Base-by-base conservation (phyloP, 2,113 vertebrate species). In the Phoxinus phoxinus region DNA sequence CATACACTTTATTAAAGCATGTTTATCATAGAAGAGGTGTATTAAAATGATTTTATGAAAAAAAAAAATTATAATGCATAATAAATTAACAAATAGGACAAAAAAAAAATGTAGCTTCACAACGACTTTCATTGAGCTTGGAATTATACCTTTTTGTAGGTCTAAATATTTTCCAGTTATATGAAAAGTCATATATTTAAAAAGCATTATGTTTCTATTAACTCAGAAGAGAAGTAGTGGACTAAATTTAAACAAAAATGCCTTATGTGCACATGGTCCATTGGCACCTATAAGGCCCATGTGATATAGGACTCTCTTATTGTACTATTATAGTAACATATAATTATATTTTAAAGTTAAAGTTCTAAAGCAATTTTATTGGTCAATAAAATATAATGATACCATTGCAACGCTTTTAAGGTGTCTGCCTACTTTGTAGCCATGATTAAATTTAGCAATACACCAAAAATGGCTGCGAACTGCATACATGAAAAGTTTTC, bases 321-420 rank as follows among this genome's bases (percentile, higher is more conserved):
- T n/a, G 67, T 41, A 74, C 41, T 25, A 46, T 74, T 84, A 87
- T 84, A 65, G 61, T 75, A 81, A 84, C n/a, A 58, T 56, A 71
- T 87, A 77, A 87, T 87, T 61, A 77, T 37, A 77, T 71, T 82
- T 79, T 74, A 56, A 56, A 56, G 27, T 80, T 77, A 5, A 77
- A 87, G 35, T 35, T 76, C 78, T 82, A 59, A 85, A 77, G 83
- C 35, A 77, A 37, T 77, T 85, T 91, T 90, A 93, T 53, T 86
- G 84, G 48, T 63, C 89, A 88, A 89, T 93, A 93, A 93, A 91
- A 72, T 90, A 87, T 92, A 91, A 90, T 87, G 65, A 87, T 87
- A 90, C 37, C 69, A 80, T 79, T 48, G 21, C 37, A 41, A 48
- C 15, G 35, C 87, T 86, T 56, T 30, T 67, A 0, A 89, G 58